Evolutionary conservation across 2,797 vertebrate genomes (phyloP), one percentile per base, ranked within the genome.

Genomic region (Nannoperca obscura): DNA sequence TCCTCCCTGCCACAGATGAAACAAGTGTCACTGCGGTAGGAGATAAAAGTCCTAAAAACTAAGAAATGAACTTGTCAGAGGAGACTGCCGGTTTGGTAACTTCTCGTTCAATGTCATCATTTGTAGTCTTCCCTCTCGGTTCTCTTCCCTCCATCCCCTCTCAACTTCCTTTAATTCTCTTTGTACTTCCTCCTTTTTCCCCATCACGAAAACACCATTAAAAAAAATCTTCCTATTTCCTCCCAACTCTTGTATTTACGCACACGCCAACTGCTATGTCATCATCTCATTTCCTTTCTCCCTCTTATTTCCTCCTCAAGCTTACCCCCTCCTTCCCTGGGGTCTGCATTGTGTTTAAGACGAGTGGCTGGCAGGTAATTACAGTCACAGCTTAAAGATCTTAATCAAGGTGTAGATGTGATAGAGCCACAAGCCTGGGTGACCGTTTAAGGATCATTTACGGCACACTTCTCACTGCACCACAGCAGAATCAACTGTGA

Each of bases 321-420:
- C 60, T 19, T 38, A 17, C 46, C 40, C 38, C 12, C 5, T 61
- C 44, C 27, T 64, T 50, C 49, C 71, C 78, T 5, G 19, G 69
- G 68, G 73, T 81, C 61, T 52, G 65, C 53, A 7, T 59, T 67
- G 59, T 74, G 71, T 86, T 81, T 79, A 71, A 81, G 79, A 69
- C 32, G 36, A 81, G 74, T 42, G 34, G 62, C 64, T 78, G 50
- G 50, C 86, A 81, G 76, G 81, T 93, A 91, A 95, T 92, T 92
- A 89, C 71, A 64, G 81, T 78, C 73, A 34, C 79, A 69, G 55
- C 75, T 80, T 76, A 54, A 68, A 92, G 89, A 91, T 90, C 86
- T 92, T 91, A 86, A 92, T 92, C 88, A 87, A 70, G 75, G 65
- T 62, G 74, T 74, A 73, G 76, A 69, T 74, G 86, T 67, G 86